Conservation (phyloP, 2,888 invertebrate species). For the Tortrix viridana region DNA sequence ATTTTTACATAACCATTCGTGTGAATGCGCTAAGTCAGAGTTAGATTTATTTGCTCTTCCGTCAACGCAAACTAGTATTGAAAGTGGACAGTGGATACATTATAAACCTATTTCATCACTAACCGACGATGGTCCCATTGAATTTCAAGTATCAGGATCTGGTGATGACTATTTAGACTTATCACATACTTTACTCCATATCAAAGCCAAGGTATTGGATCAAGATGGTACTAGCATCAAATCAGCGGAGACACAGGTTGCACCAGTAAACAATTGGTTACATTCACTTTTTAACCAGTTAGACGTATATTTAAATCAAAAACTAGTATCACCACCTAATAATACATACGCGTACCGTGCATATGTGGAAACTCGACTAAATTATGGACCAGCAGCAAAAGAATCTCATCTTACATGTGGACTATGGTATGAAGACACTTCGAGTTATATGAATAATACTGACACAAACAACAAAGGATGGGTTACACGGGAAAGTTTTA, state of each 20-base stretch:
- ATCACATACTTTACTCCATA: constrained; percentile 45
- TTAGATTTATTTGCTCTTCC: constrained; percentile 49
- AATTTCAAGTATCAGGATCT: constrained; percentile 47
- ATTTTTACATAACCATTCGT: constrained; percentile 47
- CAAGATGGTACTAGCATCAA: constrained; percentile 38
- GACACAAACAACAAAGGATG: constrained; percentile 41
- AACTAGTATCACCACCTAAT: constrained; percentile 48
- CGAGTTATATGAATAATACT: constrained; percentile 33
- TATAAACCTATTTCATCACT: constrained; percentile 48
- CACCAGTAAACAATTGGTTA: constrained; percentile 48
- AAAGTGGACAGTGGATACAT: constrained; percentile 45
- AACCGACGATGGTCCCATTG: constrained; percentile 48
- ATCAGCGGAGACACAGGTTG: constrained; percentile 35
- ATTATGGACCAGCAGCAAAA: constrained; percentile 46
- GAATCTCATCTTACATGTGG: constrained; percentile 43
- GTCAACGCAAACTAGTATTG: constrained; percentile 46
- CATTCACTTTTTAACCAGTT: constrained; percentile 47
- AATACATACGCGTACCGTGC: constrained; percentile 46
- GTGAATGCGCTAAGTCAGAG: constrained; percentile 48
- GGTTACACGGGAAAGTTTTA: constrained; percentile 36
- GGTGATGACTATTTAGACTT: constrained; percentile 51
- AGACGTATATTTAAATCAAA: constrained; percentile 48
- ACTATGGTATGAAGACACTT: constrained; percentile 44
- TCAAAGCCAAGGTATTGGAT: constrained; percentile 44
- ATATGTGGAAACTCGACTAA: constrained; percentile 46